A percentile compares a stretch with the other conserved stretches of the same genome.
These are phyloP conservation scores for Dione vanillae DNA, from an alignment of 2,888 invertebrate genomes.

Conservation along the genomic window DNA sequence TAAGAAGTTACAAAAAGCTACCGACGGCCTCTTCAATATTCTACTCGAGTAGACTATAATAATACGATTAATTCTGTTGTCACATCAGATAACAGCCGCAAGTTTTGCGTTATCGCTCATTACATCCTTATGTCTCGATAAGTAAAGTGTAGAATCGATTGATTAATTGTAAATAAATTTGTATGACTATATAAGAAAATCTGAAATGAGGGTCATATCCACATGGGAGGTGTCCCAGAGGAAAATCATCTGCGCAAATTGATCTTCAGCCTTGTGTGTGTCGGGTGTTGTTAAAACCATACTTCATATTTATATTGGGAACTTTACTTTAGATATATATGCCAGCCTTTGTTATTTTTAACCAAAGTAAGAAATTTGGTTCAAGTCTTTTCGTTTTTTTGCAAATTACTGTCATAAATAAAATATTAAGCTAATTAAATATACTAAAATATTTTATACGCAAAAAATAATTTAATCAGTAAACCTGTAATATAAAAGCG, in stretches of 20 bases:
- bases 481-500: background rate
- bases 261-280: constrained; percentile 39
- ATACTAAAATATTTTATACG: no score
- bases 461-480: no score
- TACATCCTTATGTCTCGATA: constrained; percentile 34
- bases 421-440: no score
- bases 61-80: constrained; percentile 81
- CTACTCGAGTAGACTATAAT: constrained; percentile 68
- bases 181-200: constrained; percentile 57
- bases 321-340: no score
- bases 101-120: constrained; percentile 47
- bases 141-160: constrained; percentile 48
- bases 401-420: no score
- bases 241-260: constrained; percentile 59
- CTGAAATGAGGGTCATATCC: constrained; percentile 57
- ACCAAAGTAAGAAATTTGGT: no score
- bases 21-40: constrained; percentile 65
- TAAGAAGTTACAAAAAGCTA: constrained; percentile 64
- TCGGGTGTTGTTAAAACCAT: constrained; percentile 33
- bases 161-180: constrained; percentile 38
- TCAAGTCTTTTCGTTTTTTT: no score
- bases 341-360: no score
- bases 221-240: constrained; percentile 68
- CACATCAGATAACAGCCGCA: constrained; percentile 62
- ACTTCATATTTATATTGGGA: constrained; percentile 35